phyloP scores from a whole-genome alignment of 2,797 vertebrate genomes.

The Lepus townsendii region DNA sequence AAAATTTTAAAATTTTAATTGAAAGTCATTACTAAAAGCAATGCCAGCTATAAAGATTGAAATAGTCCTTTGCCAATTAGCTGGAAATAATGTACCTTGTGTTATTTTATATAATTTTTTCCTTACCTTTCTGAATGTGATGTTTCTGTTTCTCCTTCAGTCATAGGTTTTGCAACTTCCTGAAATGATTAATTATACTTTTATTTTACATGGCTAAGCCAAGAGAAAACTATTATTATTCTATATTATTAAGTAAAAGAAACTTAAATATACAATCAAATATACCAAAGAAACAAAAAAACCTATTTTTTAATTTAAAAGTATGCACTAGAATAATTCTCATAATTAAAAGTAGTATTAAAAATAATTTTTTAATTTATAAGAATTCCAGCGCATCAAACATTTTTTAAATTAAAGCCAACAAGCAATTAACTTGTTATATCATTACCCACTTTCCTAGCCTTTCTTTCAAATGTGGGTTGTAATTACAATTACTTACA shows the following conservation, averaged over 20 bases:
- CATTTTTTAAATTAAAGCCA: slow-evolving; percentile 53
- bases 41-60: slow-evolving; percentile 44
- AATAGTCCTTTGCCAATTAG: slow-evolving; percentile 57
- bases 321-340: slow-evolving; percentile 18
- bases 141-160: slow-evolving; percentile 83
- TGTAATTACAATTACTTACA: slow-evolving; percentile 59
- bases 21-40: slow-evolving; percentile 60
- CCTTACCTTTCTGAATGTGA: slow-evolving; percentile 83
- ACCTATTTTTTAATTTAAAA: slow-evolving; percentile 47
- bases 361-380: neutral
- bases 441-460: slow-evolving; percentile 50
- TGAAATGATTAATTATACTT: slow-evolving; percentile 84
- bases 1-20: slow-evolving; percentile 66
- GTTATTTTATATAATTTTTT: slow-evolving; percentile 78
- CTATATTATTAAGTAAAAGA: neutral
- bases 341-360: slow-evolving; percentile 31
- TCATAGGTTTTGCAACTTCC: slow-evolving; percentile 79
- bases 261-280: slow-evolving; percentile 11
- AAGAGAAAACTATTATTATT: slow-evolving; percentile 39
- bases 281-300: slow-evolving; percentile 61
- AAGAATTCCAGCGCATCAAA: slow-evolving; percentile 57
- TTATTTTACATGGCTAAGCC: slow-evolving; percentile 72
- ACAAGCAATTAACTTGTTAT: slow-evolving; percentile 36
- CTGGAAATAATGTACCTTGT: slow-evolving; percentile 71
- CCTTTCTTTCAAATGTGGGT: slow-evolving; percentile 43